Conservation (phyloP, 35 echinoderm and acorn worm species). For the Patiria miniata region DNA sequence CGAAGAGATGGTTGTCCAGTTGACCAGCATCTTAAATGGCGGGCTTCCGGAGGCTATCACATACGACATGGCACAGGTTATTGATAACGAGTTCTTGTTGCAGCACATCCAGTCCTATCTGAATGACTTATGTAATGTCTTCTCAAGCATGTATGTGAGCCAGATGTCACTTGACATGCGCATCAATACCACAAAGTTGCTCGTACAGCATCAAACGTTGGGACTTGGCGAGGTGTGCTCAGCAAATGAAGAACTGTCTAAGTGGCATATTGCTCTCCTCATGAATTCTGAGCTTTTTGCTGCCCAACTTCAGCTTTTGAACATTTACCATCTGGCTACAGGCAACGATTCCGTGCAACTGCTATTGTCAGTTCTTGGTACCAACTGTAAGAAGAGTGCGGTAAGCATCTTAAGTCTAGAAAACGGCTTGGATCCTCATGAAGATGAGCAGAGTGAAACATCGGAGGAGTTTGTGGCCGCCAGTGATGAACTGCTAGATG, state of each 20-base stretch:
- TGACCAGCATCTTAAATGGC: not conserved
- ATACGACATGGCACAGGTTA: not conserved
- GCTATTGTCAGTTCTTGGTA: not conserved
- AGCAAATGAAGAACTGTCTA: not conserved
- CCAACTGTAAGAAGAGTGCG: not conserved
- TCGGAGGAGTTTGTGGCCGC: not conserved
- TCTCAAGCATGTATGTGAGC: not conserved
- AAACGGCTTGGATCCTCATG: not conserved
- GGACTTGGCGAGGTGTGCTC: not conserved
- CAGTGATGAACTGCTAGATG: not conserved
- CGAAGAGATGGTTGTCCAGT: not conserved
- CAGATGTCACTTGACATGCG: constrained; percentile 4
- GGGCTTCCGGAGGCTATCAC: not conserved
- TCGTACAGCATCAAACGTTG: not conserved
- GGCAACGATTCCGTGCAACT: not conserved
- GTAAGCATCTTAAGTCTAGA: too few species aligned
- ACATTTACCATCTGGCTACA: constrained; percentile 23
- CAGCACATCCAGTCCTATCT: constrained; percentile 13
- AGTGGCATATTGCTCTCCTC: not conserved
- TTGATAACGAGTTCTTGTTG: constrained; percentile 30
- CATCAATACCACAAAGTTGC: constrained; percentile 13
- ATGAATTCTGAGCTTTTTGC: not conserved
- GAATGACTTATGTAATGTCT: constrained; percentile 23
- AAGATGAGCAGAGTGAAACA: not conserved
- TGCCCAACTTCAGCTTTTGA: constrained; percentile 17